Conservation (phyloP, 2,113 vertebrate species). For the Pluvialis apricaria region DNA sequence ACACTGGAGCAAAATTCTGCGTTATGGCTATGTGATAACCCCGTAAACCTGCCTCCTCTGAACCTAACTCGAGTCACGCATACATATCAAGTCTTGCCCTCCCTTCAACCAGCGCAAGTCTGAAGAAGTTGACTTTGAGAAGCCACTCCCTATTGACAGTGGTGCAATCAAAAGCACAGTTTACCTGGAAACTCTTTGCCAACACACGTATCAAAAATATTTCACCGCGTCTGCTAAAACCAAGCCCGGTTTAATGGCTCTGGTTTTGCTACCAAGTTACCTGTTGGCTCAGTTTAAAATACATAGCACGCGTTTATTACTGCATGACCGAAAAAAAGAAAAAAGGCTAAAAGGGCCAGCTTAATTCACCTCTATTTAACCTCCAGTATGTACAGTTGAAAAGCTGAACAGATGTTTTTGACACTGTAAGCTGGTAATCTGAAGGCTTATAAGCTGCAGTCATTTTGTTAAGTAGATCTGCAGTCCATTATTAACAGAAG, state of each 20-base stretch:
- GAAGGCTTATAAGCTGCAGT: constrained; percentile 86
- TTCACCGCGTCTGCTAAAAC: neutral
- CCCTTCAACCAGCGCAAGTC: neutral
- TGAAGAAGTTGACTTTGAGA: neutral
- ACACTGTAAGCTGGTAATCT: constrained; percentile 94
- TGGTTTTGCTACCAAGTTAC: constrained; percentile 40
- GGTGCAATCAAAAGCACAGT: neutral
- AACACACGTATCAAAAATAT: neutral
- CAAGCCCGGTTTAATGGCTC: neutral
- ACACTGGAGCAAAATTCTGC: constrained; percentile 75
- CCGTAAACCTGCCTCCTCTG: constrained; percentile 56
- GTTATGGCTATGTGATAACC: constrained; percentile 75
- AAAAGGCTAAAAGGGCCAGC: constrained; percentile 60
- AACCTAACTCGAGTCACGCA: neutral
- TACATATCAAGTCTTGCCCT: neutral
- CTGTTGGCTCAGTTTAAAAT: constrained; percentile 52
- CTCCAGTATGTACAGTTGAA: constrained; percentile 84
- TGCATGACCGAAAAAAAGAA: neutral
- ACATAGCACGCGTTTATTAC: neutral
- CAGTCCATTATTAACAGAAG: constrained; percentile 93
- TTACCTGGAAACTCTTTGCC: neutral
- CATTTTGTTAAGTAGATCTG: constrained; percentile 92
- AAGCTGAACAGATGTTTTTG: constrained; percentile 93
- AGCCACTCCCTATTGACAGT: neutral
- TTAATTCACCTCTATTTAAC: constrained; percentile 90